Evolutionary conservation across 1,140 invertebrate genomes (phyloP), one percentile per base, ranked within the genome.

Genomic region (Tetramorium simillimum): DNA sequence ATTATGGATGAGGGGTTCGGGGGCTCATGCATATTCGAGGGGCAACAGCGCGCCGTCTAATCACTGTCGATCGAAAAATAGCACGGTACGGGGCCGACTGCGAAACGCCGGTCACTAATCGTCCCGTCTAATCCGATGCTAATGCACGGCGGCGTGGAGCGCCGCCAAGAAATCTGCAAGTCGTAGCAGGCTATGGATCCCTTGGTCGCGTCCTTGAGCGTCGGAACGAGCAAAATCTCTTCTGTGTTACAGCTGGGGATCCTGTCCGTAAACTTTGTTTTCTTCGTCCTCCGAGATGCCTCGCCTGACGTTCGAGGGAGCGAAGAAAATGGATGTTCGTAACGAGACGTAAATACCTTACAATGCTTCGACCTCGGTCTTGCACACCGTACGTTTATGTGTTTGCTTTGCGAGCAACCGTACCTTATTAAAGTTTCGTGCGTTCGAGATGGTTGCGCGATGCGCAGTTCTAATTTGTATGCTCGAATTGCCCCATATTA

Each of bases 81-180:
- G 24, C 18, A 46, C 3, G 16, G 56, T 49, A n/a, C 43, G 43
- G 33, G 37, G 46, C 37, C 14, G 46, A 21, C 40, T 37, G 51
- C 14, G 40, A 72, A 43, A 82, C 37, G 40, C 16, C 37, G 12
- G 46, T 14, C 4, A 43, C 58, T 76, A 85, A 87, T 86, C 89
- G 70, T 63, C 76, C 49, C 65, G 33, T 40, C 56, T 81, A 76
- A 86, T 88, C 84, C 72, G 56, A 86, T 80, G 89, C 70, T 86
- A 86, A 90, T 89, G 43, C n/a, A 76, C 37, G 85, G 21, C 40
- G 33, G 33, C 40, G 33, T 58, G 62, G 85, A 80, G 37, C 46
- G 46, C 51, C 28, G 63, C 72, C 73, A 43, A 53, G 69, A 75
- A 53, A 89, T 89, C 78, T 89, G 86, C 86, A 89, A 89, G 86